Base-by-base conservation (phyloP, 2,113 vertebrate genomes). In the Takifugu bimaculatus region DNA sequence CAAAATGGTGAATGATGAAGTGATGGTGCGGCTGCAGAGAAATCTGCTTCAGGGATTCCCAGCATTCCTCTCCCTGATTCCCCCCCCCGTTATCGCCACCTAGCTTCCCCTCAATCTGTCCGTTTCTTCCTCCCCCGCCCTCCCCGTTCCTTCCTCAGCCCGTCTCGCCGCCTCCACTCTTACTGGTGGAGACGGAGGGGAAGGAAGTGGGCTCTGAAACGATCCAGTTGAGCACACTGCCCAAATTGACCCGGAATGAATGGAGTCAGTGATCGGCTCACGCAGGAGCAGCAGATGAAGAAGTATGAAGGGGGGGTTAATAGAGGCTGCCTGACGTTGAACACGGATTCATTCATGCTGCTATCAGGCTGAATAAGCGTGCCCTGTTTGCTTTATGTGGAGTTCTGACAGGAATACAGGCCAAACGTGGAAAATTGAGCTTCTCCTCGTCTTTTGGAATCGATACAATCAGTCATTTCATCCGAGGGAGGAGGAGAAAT, bases 231-330 rank as follows among this genome's bases (percentile, higher is more conserved):
- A 88, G 78, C 85, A 80, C 77, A 78, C 70, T 69, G 80, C 74
- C 72, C 77, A 84, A 82, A 86, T 86, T 86, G 87, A 90, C 64
- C 83, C 65, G 61, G 68, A 76, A 85, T 90, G 84, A 89, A 89
- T 86, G 67, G 84, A 88, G 78, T 73, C 80, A 84, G 55, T 86
- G 81, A 89, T 84, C 71, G 53, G 50, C 72, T 72, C 29, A 26
- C 14, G 71, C 68, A 63, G 62, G 67, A 79, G 74, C 70, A 50
- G 43, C 10, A 65, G 62, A 69, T 70, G 69, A 75, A 67, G 57
- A 63, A 25, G 61, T 25, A n/a, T 13, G 39, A 20, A 32, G 45
- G 44, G 14, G 45, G 15, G 45, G 14, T 1, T 15, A 14, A 47
- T 13, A 44, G 45, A 47, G 13, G 25, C 72, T 39, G 27, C 26